Evolutionary conservation across 2,113 vertebrate species (phyloP), one percentile per base, ranked within the genome.

Genomic region (Talpa occidentalis): DNA sequence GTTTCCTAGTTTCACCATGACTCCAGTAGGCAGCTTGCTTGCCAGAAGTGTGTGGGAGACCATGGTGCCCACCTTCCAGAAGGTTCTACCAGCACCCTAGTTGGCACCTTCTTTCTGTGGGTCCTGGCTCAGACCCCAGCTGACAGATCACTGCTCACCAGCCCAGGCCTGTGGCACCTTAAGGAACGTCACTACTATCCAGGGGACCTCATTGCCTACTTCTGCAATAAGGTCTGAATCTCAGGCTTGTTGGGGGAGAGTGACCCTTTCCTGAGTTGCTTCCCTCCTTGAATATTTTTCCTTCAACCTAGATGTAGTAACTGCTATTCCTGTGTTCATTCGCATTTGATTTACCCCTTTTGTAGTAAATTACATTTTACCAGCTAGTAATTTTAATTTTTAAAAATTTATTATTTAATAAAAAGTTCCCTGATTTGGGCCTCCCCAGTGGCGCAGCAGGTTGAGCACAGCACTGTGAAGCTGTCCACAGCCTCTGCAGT

Each of bases 121-220:
- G 30, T 24, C 28, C 14, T 64, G 30, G 44, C 37, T 22, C 54
- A 15, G 30, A 77, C 35, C 35, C 66, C 35, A 35, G 9, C 30
- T 37, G 10, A n/a, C 22, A 30, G 52, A 28, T 47, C 32, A 16
- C 54, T 52, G 17, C 4, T 74, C 47, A 37, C 10, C 54, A 47
- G 30, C 6, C 47, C 69, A 77, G 69, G 37, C 1, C 22, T 62
- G 12, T 9, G 19, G 42, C 35, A 79, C 49, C 15, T 89, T 59
- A 94, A 62, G 7, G 11, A 76, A 62, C 1, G 21, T 70, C 26
- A 60, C 32, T 22, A 19, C 47, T 12, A 16, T 6, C 21, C 12
- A 1, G 2, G 9, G 32, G 37, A 1, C 37, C 22, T 30, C 3
- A 56, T 15, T 0, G 6, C 7, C 9, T 30, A 28, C 17, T 1